Evolutionary conservation across 64 coral and sea anemone genomes (phyloP).

Genomic region (Anthopleura sola): DNA sequence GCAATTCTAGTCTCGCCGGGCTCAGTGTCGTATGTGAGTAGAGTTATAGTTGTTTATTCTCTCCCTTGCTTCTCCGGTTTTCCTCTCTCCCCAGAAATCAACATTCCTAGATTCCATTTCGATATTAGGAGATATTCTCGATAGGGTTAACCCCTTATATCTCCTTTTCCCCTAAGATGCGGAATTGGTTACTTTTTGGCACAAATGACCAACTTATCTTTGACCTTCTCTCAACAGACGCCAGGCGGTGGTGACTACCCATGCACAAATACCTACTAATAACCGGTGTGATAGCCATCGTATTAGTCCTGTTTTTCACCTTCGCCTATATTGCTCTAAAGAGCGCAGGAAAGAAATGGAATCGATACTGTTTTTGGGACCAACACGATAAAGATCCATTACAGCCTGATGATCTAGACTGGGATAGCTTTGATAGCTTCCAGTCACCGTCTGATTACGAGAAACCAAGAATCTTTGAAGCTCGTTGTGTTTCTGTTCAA

Average conservation of each 20-base stretch:
- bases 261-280: neutral
- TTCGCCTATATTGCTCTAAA: neutral
- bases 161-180: too few relatives aligned
- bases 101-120: too few relatives aligned
- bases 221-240: too few relatives aligned
- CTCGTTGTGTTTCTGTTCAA: conserved; percentile 42
- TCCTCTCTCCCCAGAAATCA: too few relatives aligned
- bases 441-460: neutral
- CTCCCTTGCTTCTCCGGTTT: too few relatives aligned
- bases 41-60: too few relatives aligned
- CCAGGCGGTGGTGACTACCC: neutral
- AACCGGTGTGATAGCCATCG: neutral
- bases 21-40: too few relatives aligned
- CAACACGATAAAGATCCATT: neutral
- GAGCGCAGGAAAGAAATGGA: neutral
- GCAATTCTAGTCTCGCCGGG: too few relatives aligned
- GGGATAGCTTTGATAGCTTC: conserved; percentile 18
- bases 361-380: neutral
- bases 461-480: neutral
- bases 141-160: too few relatives aligned
- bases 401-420: neutral
- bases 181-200: too few relatives aligned
- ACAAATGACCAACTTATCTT: too few relatives aligned
- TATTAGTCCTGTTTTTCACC: neutral
- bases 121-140: too few relatives aligned